Percentiles rank a stretch among this genome's conserved stretches.
These are phyloP conservation scores for Heterocephalus glaber DNA, from an alignment of 2,113 vertebrate genomes.

Conservation along the genomic window DNA sequence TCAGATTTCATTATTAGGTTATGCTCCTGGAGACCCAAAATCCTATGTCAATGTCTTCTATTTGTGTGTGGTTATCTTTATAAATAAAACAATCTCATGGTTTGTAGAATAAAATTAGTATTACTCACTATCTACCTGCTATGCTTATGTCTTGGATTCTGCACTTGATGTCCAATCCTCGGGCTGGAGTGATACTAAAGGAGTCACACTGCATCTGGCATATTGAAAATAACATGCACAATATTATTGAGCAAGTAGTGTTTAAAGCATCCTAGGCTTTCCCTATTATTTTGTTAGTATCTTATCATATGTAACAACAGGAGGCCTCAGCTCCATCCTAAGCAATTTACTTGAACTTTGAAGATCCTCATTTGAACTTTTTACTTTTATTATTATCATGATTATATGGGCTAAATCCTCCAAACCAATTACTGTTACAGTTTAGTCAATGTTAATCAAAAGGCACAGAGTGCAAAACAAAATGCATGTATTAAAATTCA, in stretches of 20 bases:
- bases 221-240: neutral
- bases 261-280: neutral
- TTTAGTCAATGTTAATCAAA: neutral
- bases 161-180: neutral
- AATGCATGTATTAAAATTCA: neutral
- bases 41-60: neutral
- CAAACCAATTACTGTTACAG: neutral
- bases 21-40: slow-evolving; percentile 11
- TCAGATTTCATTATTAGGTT: slow-evolving; percentile 56
- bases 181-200: neutral
- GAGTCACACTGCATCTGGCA: neutral
- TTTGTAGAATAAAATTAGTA: slow-evolving; percentile 45
- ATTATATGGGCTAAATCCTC: slow-evolving; percentile 7
- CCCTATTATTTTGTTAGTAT: neutral
- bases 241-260: neutral
- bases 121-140: slow-evolving; percentile 13
- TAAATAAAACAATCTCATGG: slow-evolving; percentile 17
- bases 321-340: neutral
- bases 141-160: neutral
- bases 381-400: slow-evolving; percentile 6
- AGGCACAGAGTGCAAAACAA: neutral
- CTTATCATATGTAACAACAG: neutral
- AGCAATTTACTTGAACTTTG: slow-evolving; percentile 23
- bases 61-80: neutral
- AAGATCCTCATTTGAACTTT: slow-evolving; percentile 13